Evolutionary conservation across 2,113 vertebrate species (phyloP), one percentile per base, ranked within the genome.

Genomic region (Nerophis lumbriciformis): DNA sequence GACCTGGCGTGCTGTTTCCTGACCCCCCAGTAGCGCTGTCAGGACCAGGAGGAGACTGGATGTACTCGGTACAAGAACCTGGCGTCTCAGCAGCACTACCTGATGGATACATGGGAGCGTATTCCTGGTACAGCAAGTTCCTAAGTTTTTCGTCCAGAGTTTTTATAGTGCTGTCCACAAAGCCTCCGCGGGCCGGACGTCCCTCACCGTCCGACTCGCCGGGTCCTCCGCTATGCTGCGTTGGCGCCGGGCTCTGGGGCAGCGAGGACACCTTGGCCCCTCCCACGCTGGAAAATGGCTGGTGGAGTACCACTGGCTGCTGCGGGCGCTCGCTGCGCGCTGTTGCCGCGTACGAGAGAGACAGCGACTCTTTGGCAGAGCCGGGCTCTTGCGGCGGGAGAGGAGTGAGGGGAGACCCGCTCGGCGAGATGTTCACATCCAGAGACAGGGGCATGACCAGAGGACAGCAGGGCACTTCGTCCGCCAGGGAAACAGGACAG

Each of bases 51-150:
- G 92, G 84, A 14, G 91, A 83, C 69, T 90, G 88, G 12, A 90
- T 76, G 42, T 94, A 91, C 69, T 99, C 95, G 0, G 85, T 72
- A 16, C 94, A 88, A 0, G 90, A 91, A n/a, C 88, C 85, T 1
- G 87, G 88, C 0, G 90, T 90, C 65, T 94, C 94, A 0, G 93
- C 91, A 0, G 92, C 86, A 49, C 90, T 92, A 0, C 93, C 92
- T 0, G 93, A 91, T 2, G 93, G 90, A n/a, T 94, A 94, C 70
- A 94, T 92, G 0, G 94, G 94, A 13, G 93, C 89, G 0, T 96
- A 95, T 49, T 99, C 97, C 86, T 98, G 97, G 82, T 99, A 99
- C 1, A 99, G 92, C 59, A 99, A 81, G 54, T 94, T 99, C 62
- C 97, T 91, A 28, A 99, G 76, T 68, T 99, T 99, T 85, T 99